Conservation (phyloP, 2,797 vertebrate genomes). For the Rhadinocentrus ornatus region DNA sequence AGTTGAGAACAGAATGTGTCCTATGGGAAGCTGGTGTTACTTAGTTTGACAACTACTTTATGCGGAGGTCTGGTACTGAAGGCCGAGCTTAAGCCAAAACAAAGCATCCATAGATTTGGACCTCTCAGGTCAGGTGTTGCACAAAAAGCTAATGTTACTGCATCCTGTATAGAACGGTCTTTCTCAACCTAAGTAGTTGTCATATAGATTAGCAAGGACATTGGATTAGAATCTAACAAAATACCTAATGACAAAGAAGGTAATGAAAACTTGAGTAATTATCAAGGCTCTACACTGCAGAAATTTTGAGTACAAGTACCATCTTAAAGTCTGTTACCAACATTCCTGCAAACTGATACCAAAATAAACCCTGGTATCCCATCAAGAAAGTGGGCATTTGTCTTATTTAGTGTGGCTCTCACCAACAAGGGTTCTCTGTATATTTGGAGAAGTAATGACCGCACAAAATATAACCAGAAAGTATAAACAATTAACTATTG, state of each 20-base stretch:
- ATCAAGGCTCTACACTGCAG: not conserved
- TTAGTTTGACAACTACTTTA: conserved; percentile 8
- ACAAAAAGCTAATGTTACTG: not conserved
- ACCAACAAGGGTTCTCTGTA: no score
- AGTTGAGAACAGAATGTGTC: no score
- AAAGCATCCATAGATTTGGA: not conserved
- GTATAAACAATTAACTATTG: not conserved
- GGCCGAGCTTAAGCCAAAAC: not conserved
- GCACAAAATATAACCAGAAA: not conserved
- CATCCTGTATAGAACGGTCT: not conserved
- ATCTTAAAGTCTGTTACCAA: no score
- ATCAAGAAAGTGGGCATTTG: no score
- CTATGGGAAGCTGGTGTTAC: not conserved
- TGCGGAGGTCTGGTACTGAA: not conserved
- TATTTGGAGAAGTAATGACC: no score
- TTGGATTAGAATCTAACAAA: not conserved
- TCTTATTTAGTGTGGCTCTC: no score
- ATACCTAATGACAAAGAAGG: not conserved
- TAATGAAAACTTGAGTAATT: not conserved
- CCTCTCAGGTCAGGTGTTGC: not conserved
- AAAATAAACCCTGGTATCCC: no score
- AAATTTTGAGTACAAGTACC: no score
- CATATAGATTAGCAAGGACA: not conserved
- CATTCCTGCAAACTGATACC: no score
- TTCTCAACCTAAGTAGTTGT: not conserved